Conservation (phyloP, 2,113 vertebrate species). For the Pardalotus punctatus region DNA sequence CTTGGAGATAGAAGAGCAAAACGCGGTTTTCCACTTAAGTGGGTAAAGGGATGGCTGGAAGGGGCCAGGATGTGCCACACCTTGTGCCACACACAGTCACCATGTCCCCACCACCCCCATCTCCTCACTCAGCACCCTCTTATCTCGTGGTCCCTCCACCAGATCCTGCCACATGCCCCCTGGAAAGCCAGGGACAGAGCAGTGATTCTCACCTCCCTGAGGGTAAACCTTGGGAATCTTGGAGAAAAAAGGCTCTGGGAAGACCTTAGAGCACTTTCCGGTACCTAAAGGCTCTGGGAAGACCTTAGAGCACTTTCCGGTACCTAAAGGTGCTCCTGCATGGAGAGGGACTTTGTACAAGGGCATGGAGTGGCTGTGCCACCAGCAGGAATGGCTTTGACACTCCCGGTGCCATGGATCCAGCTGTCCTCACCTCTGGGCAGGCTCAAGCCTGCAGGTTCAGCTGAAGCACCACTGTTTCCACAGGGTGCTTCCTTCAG, state of each 20-base stretch:
- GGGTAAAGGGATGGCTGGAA: neutral
- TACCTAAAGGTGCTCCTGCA: neutral
- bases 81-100: neutral
- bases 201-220: neutral
- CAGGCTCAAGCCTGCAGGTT: neutral
- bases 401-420: accelerated
- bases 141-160: neutral
- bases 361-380: neutral
- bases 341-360: neutral
- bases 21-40: neutral
- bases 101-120: accelerated
- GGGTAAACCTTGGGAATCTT: neutral
- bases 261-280: neutral
- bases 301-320: neutral
- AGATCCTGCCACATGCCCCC: neutral
- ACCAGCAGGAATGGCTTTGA: neutral
- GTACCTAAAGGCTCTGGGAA: neutral
- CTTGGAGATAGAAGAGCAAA: neutral
- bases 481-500: neutral
- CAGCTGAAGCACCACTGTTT: neutral
- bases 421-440: neutral
- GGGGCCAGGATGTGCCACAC: neutral
- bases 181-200: neutral
- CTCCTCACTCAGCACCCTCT: neutral
- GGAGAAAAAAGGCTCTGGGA: neutral